phyloP scores from a whole-genome alignment of 2,797 vertebrate species.

The Muscicapa comitata region DNA sequence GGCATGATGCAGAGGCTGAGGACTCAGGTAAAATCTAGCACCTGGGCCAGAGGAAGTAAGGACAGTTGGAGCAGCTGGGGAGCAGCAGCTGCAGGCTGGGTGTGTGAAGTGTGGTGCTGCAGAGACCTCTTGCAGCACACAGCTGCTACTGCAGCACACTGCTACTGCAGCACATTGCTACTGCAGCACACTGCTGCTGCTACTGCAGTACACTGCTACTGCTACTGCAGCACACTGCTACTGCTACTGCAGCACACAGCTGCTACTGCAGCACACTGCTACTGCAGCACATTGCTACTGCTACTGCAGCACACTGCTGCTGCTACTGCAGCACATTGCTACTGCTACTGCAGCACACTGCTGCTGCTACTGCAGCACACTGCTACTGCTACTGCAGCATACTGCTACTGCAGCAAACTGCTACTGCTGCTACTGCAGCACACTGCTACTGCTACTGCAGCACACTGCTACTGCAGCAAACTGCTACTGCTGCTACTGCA shows the following conservation, averaged over 20 bases:
- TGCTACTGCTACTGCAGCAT: background rate
- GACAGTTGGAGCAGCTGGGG: accelerated
- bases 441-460: background rate
- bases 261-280: no score
- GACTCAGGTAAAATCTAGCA: background rate
- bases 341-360: constrained; percentile 29
- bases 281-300: no score
- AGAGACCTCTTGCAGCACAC: constrained; percentile 56
- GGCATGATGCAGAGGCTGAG: background rate
- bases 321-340: background rate
- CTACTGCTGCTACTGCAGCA: constrained; percentile 27
- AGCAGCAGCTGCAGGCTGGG: background rate
- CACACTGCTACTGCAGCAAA: background rate
- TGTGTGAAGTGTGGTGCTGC: background rate
- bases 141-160: constrained; percentile 10
- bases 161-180: background rate
- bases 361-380: background rate
- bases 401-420: background rate
- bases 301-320: constrained; percentile 4
- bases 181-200: background rate
- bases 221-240: background rate
- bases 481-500: background rate
- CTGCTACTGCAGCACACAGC: background rate
- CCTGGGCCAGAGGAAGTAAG: background rate
- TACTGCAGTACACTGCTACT: constrained; percentile 41